Conservation (phyloP, 1,140 invertebrate genomes). For the Brachionus manjavacas region DNA sequence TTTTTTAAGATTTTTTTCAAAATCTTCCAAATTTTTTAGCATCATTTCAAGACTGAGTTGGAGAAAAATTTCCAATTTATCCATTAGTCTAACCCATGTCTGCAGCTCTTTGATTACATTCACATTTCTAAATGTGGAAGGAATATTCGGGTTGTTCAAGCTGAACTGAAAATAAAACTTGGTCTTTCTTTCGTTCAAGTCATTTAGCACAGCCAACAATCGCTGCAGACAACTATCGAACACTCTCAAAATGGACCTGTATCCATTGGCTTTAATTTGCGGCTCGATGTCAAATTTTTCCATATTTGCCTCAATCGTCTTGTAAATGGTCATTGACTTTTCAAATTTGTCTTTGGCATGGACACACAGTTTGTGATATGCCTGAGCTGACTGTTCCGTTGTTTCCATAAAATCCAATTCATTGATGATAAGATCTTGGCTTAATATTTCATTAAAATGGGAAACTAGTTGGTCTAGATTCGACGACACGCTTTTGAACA, state of each 20-base stretch:
- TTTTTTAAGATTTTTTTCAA: not conserved
- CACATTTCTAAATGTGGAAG: not conserved
- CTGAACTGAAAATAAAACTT: conserved; percentile 38
- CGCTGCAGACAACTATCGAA: conserved; percentile 5
- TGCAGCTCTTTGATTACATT: conserved; percentile 10
- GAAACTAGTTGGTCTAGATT: not conserved
- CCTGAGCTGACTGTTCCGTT: not conserved
- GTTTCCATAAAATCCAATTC: conserved; percentile 38
- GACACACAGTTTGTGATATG: not conserved
- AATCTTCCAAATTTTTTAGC: not conserved
- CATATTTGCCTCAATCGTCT: conserved; percentile 18
- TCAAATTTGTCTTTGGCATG: conserved; percentile 10
- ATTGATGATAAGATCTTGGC: not conserved
- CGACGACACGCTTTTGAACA: not conserved
- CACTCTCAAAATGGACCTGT: conserved; percentile 3
- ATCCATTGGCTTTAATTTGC: conserved; percentile 29
- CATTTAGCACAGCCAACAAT: not conserved
- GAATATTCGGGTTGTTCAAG: conserved; percentile 21
- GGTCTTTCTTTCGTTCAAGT: conserved; percentile 29
- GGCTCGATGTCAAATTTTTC: not conserved
- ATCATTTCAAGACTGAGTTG: not conserved
- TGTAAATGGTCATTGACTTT: not conserved
- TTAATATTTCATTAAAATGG: not conserved
- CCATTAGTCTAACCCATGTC: conserved; percentile 24
- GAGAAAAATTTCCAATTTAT: conserved; percentile 22